Base-by-base conservation (phyloP, 1,140 invertebrate genomes). In the Lasioglossum albipes region DNA sequence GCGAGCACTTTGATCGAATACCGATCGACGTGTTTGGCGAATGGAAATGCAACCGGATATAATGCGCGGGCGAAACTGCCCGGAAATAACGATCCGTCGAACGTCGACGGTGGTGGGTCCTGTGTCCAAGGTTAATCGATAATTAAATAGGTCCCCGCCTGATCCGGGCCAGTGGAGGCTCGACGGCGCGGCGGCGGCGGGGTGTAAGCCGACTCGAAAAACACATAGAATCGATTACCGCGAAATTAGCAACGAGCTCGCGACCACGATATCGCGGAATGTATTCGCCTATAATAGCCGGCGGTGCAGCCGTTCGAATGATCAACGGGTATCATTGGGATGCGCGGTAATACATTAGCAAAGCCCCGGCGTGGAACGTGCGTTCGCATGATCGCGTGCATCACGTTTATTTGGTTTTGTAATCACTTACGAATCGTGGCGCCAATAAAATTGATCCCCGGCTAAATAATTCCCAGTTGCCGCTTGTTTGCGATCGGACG, bases 51-150 rank as follows among this genome's bases (percentile, higher is more conserved):
- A 57, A 22, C 45, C 36, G 68, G 61, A 66, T 73, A 69, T 82
- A 84, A 85, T 61, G 67, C 66, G 49, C 49, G 41, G 12, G 9
- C 61, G 78, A 66, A 88, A 75, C 72, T 64, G 75, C 73, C 66
- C 83, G 79, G 84, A 90, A 90, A 88, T 84, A 79, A 79, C 87
- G 85, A 91, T 91, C 81, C 87, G 84, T 91, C 91, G 87, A 86
- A 5, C 36, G 36, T 36, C 90, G 83, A 75, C 70, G 73, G 81
- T 27, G 69, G 66, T 52, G 71, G 64, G 49, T 49, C 59, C 80
- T 73, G 87, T 82, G 82, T 85, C 84, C 84, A 79, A 81, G 85
- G 81, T 86, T 88, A 90, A 91, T 91, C 88, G 82, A 82, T 88
- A 91, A 91, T 92, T 91, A 90, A 89, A 91, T 90, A 89, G 57